These are phyloP conservation scores for Enteromius radiatus DNA, from an alignment of 2,797 vertebrate species.

Conservation along the genomic window DNA sequence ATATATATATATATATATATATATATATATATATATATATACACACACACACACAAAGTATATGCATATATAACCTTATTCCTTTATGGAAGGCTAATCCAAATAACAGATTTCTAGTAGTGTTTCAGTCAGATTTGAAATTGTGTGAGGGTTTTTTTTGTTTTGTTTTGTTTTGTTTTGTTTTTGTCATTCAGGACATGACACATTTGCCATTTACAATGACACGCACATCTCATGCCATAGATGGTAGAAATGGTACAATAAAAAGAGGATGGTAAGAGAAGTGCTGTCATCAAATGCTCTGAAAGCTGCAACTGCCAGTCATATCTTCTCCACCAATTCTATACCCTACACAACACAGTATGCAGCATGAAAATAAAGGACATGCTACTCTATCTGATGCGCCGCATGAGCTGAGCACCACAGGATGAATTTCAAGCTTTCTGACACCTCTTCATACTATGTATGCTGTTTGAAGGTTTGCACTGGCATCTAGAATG, in stretches of 20 bases:
- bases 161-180: background rate
- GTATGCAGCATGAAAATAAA: slow-evolving; percentile 25
- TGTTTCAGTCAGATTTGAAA: background rate
- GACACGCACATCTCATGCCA: background rate
- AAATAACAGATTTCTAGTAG: background rate
- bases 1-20: too few relatives aligned
- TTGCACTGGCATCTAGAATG: slow-evolving; percentile 6
- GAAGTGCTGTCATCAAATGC: slow-evolving; percentile 25
- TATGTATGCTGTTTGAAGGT: slow-evolving; percentile 13
- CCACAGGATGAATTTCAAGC: slow-evolving; percentile 16
- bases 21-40: too few relatives aligned
- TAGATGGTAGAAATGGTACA: slow-evolving; percentile 11
- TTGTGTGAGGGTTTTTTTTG: background rate
- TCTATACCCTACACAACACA: slow-evolving; percentile 35
- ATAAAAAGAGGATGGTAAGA: slow-evolving; percentile 14
- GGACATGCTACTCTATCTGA: slow-evolving; percentile 4
- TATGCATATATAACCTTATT: too few relatives aligned
- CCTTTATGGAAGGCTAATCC: background rate
- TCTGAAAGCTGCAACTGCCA: slow-evolving; percentile 1
- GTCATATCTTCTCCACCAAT: slow-evolving; percentile 23
- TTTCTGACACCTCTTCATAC: slow-evolving; percentile 40
- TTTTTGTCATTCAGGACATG: background rate
- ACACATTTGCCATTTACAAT: slow-evolving; percentile 14
- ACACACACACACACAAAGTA: too few relatives aligned
- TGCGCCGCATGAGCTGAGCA: slow-evolving; percentile 9